Evolutionary conservation across 2,797 vertebrate genomes (phyloP).

Genomic region (Leptatherina wallacei): DNA sequence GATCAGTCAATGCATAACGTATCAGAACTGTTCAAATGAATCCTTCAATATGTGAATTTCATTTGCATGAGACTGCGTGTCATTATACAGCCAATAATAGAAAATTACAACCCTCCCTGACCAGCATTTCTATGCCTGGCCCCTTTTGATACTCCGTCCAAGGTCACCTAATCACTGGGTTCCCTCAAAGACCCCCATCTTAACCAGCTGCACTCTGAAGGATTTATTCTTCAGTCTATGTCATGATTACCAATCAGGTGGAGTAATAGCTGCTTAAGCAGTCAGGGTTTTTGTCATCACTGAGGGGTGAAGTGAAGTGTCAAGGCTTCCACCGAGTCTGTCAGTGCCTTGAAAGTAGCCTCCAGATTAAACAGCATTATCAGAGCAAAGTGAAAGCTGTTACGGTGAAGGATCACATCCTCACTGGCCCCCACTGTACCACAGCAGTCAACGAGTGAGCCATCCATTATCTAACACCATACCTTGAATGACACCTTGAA

Average conservation of each 20-base stretch:
- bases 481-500: slow-evolving; percentile 8
- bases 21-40: slow-evolving; percentile 15
- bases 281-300: slow-evolving; percentile 76
- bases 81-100: slow-evolving; percentile 78
- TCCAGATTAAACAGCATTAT: slow-evolving; percentile 72
- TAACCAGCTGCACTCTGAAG: slow-evolving; percentile 69
- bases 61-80: slow-evolving; percentile 79
- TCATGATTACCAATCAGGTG: slow-evolving; percentile 84
- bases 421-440: slow-evolving; percentile 23
- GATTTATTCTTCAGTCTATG: slow-evolving; percentile 77
- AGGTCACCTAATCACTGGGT: slow-evolving; percentile 80
- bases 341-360: slow-evolving; percentile 59
- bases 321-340: slow-evolving; percentile 74
- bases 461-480: slow-evolving; percentile 26
- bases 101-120: slow-evolving; percentile 54
- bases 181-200: slow-evolving; percentile 74
- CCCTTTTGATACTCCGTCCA: slow-evolving; percentile 65
- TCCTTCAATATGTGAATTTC: slow-evolving; percentile 48
- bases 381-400: slow-evolving; percentile 58
- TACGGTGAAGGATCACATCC: slow-evolving; percentile 64
- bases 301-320: slow-evolving; percentile 78
- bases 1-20: neutral
- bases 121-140: slow-evolving; percentile 24
- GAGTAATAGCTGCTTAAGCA: slow-evolving; percentile 81
- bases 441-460: slow-evolving; percentile 22